phyloP scores from a whole-genome alignment of 2,888 invertebrate genomes.

The Arrhopalites spinosus region DNA sequence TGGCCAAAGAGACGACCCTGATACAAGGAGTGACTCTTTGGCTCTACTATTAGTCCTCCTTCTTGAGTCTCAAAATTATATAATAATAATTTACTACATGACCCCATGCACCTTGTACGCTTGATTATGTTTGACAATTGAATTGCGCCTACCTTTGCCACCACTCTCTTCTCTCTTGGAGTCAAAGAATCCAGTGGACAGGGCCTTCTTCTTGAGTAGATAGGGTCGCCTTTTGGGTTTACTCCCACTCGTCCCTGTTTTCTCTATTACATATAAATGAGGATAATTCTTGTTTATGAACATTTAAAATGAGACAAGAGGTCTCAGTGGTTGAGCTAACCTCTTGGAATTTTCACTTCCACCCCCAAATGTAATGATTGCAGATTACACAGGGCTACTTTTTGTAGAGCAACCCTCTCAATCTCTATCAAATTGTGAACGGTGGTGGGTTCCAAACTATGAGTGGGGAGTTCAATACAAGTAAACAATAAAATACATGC shows the following conservation, averaged over 20 bases:
- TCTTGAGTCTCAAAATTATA: no score
- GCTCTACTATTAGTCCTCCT: no score
- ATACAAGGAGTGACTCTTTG: background rate
- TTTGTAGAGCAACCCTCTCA: conserved; percentile 79
- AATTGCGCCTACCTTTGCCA: conserved; percentile 10
- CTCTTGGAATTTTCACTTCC: conserved; percentile 78
- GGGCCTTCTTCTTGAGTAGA: conserved; percentile 69
- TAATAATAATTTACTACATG: no score
- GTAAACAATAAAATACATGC: no score
- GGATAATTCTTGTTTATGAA: no score
- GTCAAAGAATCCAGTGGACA: conserved; percentile 86
- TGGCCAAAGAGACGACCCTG: background rate
- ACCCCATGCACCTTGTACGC: no score
- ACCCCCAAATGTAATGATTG: conserved; percentile 85
- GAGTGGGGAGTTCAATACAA: no score
- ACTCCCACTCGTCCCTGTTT: conserved; percentile 61
- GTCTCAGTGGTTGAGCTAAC: conserved; percentile 65
- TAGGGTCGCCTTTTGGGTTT: conserved; percentile 77
- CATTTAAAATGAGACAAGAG: no score
- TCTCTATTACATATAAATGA: no score
- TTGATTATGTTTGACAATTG: no score
- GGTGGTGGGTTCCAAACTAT: conserved; percentile 71
- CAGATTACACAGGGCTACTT: conserved; percentile 83
- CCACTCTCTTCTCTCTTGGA: conserved; percentile 57
- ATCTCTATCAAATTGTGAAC: conserved; percentile 77